Base-by-base conservation (phyloP, 2,797 vertebrate genomes). In the Eulemur albifrons region DNA sequence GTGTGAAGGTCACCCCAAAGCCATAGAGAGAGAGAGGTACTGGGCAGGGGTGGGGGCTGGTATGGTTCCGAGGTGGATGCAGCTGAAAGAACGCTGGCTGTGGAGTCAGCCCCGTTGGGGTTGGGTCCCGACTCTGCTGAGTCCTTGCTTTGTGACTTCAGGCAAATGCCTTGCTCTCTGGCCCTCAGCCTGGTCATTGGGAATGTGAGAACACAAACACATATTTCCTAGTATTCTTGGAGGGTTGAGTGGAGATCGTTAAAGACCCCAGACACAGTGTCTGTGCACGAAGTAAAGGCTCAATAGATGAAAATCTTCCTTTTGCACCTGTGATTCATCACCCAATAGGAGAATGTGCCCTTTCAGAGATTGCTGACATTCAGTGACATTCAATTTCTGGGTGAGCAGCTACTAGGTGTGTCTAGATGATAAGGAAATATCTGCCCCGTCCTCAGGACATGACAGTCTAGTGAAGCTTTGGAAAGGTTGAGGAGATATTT, bases 81-180 rank as follows among this genome's bases (percentile, higher is more conserved):
- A 1, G 32, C 0, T 1, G 81, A 11, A 72, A 35, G 57, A 57
- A 13, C 8, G 1, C 13, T 3, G 59, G 20, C 2, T 30, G 35
- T 1, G 2, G 35, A 59, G 45, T 18, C 38, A 63, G 81, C 11
- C 32, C 38, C 11, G 0, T 14, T 17, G 17, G n/a, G 6, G 4
- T 59, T 30, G 10, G 21, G 52, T 27, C 20, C 38, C 4, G 25
- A 67, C 15, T 88, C 82, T 63, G 30, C 70, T 25, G 8, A 30
- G 48, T 50, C 73, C 50, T 91, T 12, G 3, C 65, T 61, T 54
- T 69, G 43, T n/a, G 61, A 85, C 82, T 52, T 70, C 4, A 72
- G 50, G 65, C 43, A 67, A 61, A 82, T 40, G 17, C 18, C 75
- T 88, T 11, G 27, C 63, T 81, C 14, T 65, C 30, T 21, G 50